phyloP scores from a whole-genome alignment of 2,888 invertebrate species.

The Glyphotaelius pellucidus region DNA sequence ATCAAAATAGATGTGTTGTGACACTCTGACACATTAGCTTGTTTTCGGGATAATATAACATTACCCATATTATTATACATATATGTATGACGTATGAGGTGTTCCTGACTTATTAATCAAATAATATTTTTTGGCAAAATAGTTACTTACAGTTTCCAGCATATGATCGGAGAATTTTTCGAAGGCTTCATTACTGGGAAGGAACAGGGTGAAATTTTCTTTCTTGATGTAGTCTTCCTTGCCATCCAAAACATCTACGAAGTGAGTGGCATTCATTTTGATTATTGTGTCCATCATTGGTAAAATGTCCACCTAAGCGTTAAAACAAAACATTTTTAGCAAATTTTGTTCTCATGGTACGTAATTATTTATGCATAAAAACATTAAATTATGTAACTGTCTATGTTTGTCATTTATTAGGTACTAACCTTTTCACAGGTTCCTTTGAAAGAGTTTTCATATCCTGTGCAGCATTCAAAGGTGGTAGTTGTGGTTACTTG shows the following conservation, averaged over 20 bases:
- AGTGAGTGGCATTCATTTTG: constrained; percentile 57
- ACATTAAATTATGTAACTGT: too few relatives aligned
- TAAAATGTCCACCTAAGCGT: constrained; percentile 49
- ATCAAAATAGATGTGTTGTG: too few relatives aligned
- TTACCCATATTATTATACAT: too few relatives aligned
- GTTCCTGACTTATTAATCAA: too few relatives aligned
- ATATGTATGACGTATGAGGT: too few relatives aligned
- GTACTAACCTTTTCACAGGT: neutral
- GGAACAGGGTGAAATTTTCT: constrained; percentile 60
- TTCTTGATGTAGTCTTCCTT: constrained; percentile 37
- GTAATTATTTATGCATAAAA: too few relatives aligned
- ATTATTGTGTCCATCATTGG: constrained; percentile 58
- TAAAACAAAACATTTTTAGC: neutral
- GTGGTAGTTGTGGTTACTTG: neutral
- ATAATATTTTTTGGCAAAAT: neutral
- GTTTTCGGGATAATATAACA: too few relatives aligned
- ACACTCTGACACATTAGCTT: too few relatives aligned
- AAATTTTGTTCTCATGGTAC: neutral
- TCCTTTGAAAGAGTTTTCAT: neutral
- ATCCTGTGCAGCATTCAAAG: neutral
- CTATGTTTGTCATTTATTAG: neutral
- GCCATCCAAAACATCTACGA: constrained; percentile 45
- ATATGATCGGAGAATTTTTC: constrained; percentile 49
- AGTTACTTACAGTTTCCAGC: constrained; percentile 51
- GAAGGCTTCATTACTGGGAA: constrained; percentile 61